Base-by-base conservation (phyloP, 2,888 invertebrate genomes). In the Malthinus flaveolus region DNA sequence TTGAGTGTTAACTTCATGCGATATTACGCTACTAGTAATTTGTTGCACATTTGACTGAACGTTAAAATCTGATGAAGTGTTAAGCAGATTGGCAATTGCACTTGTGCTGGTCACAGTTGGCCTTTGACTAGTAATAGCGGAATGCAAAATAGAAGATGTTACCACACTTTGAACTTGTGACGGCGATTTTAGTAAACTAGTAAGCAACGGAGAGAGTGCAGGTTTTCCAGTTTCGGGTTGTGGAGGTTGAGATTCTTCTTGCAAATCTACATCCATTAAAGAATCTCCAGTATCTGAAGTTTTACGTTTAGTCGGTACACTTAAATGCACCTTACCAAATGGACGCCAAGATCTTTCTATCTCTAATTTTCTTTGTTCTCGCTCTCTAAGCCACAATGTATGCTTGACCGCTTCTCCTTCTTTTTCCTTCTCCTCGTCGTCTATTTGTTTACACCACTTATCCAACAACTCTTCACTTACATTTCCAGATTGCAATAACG, bases 121-220 rank as follows among this genome's bases (percentile, higher is more conserved):
- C 9, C 77, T 74, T 39, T 80, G 77, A 46, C 78, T 78, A 0
- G 77, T 77, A 35, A 78, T 78, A 6, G 77, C 78, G 3, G 76
- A 74, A 62, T 79, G 79, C 45, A 78, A 65, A 51, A 79, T 78
- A 2, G 78, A 77, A 75, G 39, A 82, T 74, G 73, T 70, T 11
- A n/a, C 81, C 73, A 74, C 72, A 66, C 71, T 67, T 62, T 79
- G 77, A 11, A 79, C 75, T 50, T 84, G 84, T 31, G 84, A 84
- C 0, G 85, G 85, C 42, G 88, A 89, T 75, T 93, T 92, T 4
- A 95, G 79, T 34, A 95, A 80, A 44, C 93, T 93, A 7, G 94
- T 93, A 45, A 95, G 80, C 39, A 95, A 78, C 0, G 93, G 93
- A 0, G 88, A 88, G 0, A 87, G 81, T 0, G 84, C 85, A 1